These are phyloP conservation scores for Heliothis subflexa DNA, from an alignment of 1,140 invertebrate genomes.

Conservation along the genomic window DNA sequence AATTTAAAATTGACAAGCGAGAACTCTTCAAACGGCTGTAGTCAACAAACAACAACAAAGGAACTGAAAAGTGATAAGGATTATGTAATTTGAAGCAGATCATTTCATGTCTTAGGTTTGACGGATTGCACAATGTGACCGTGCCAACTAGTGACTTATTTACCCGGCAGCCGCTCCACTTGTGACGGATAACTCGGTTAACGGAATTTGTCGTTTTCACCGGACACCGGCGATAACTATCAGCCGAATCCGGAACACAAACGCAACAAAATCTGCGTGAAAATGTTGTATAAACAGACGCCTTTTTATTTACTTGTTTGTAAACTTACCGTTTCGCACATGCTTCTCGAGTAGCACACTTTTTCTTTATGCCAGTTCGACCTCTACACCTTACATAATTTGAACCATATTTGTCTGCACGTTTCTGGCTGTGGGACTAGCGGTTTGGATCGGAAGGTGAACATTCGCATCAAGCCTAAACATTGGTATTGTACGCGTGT, in stretches of 20 bases:
- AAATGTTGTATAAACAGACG: constrained; percentile 51
- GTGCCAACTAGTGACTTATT: constrained; percentile 50
- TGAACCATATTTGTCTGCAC: constrained; percentile 13
- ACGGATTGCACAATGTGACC: constrained; percentile 42
- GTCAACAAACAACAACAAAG: constrained; percentile 18
- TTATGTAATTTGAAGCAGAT: constrained; percentile 28
- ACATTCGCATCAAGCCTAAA: constrained; percentile 29
- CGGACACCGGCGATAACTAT: constrained; percentile 47
- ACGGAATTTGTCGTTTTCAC: constrained; percentile 59
- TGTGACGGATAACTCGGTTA: constrained; percentile 46
- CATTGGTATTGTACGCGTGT: constrained; percentile 13
- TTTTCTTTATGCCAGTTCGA: constrained; percentile 25
- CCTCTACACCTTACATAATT: constrained; percentile 1
- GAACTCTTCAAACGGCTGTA: background rate
- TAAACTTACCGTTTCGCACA: constrained; percentile 39
- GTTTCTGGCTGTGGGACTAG: background rate
- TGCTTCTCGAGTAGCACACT: constrained; percentile 10
- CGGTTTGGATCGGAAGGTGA: constrained; percentile 17
- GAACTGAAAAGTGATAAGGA: background rate
- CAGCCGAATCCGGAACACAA: constrained; percentile 53
- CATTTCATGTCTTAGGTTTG: background rate
- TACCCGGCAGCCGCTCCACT: constrained; percentile 41
- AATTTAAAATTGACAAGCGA: background rate
- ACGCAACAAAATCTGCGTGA: constrained; percentile 52
- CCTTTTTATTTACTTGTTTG: constrained; percentile 41